Percentiles rank a stretch among this genome's conserved stretches.
phyloP scores from a whole-genome alignment of 1,140 invertebrate genomes.

The Diachasmimorpha longicaudata region DNA sequence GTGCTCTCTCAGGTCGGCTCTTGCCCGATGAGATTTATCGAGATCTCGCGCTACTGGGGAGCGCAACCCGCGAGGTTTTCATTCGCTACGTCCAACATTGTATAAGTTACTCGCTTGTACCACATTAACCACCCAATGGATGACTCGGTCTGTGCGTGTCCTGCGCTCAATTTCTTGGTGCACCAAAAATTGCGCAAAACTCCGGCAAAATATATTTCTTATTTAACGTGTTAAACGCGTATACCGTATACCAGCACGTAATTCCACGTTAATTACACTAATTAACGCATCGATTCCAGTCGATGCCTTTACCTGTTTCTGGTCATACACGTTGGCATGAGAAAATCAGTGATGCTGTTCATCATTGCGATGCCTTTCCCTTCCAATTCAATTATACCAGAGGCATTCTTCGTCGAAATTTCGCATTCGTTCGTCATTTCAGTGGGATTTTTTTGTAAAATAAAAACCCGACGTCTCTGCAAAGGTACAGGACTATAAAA shows the following conservation, averaged over 20 bases:
- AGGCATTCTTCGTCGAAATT: neutral
- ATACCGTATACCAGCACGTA: constrained; percentile 5
- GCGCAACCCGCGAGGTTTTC: constrained; percentile 23
- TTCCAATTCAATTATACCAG: neutral
- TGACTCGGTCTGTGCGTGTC: neutral
- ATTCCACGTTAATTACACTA: constrained; percentile 39
- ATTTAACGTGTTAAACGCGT: neutral
- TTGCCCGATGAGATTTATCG: constrained; percentile 9
- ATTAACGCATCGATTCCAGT: constrained; percentile 37
- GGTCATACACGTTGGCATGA: neutral
- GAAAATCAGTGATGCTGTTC: neutral
- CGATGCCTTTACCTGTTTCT: neutral
- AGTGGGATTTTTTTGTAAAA: no score
- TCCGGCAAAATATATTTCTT: neutral
- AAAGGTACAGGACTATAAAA: no score
- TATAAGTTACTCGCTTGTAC: neutral
- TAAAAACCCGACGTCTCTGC: no score
- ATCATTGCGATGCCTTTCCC: neutral
- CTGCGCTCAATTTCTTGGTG: neutral
- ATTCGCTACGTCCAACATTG: neutral
- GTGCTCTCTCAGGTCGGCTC: neutral
- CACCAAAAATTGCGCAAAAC: neutral
- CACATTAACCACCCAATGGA: neutral
- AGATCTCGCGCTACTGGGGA: constrained; percentile 27
- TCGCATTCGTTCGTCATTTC: no score